Percentiles rank a stretch among this genome's conserved stretches.
Evolutionary conservation across 2,113 vertebrate genomes (phyloP).

Genomic region (Oceanodroma tethys): DNA sequence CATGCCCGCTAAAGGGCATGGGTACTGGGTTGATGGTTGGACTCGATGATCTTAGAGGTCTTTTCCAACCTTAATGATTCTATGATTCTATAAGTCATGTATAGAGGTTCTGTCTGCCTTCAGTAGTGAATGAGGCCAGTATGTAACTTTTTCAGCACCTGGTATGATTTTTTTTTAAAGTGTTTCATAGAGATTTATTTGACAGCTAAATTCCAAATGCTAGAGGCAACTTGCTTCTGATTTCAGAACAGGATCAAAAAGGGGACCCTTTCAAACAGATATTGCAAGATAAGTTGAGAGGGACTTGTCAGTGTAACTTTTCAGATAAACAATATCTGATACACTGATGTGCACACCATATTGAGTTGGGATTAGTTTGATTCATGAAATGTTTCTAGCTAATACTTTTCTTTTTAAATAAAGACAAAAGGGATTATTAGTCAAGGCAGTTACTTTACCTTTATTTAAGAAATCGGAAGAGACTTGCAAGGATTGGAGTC

Average conservation of each 20-base stretch:
- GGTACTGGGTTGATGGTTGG: too few species aligned
- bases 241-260: background rate
- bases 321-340: background rate
- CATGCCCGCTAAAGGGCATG: too few species aligned
- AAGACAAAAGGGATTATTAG: constrained; percentile 32
- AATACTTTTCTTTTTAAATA: constrained; percentile 48
- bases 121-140: background rate
- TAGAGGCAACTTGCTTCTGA: background rate
- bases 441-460: constrained; percentile 33
- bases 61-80: too few species aligned
- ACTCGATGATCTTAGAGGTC: too few species aligned
- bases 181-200: background rate
- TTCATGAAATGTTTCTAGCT: constrained; percentile 53
- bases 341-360: background rate
- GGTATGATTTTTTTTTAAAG: background rate
- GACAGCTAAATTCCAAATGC: constrained; percentile 42
- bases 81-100: too few species aligned
- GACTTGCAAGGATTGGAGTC: background rate
- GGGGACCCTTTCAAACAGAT: background rate
- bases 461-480: background rate
- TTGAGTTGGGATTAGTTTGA: constrained; percentile 29
- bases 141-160: background rate
- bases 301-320: background rate
- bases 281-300: background rate
- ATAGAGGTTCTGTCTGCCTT: background rate